Evolutionary conservation across 2,113 vertebrate genomes (phyloP).

Genomic region (Saimiri boliviensis): DNA sequence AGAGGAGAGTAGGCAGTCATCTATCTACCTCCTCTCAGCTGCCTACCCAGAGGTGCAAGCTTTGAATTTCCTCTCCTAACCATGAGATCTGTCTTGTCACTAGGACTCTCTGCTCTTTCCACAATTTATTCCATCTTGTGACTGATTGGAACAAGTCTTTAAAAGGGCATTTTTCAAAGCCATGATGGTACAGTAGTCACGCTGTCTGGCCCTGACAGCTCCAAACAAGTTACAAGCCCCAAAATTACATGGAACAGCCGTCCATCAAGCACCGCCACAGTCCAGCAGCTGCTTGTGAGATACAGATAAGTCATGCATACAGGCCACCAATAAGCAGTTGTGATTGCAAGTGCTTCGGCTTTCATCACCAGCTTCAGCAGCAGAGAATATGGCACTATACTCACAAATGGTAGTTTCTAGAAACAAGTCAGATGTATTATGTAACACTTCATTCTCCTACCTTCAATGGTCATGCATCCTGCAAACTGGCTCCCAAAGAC

Average conservation of each 20-base stretch:
- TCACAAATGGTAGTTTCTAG: background rate
- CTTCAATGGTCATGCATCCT: background rate
- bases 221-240: constrained; percentile 64
- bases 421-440: background rate
- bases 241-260: constrained; percentile 51
- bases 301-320: background rate
- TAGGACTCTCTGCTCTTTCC: background rate
- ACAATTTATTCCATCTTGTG: constrained; percentile 44
- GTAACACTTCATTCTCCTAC: background rate
- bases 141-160: constrained; percentile 58
- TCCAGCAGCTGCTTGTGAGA: constrained; percentile 9
- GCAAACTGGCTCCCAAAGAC: background rate
- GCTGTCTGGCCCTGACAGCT: constrained; percentile 55
- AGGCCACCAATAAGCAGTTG: background rate
- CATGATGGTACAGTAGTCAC: constrained; percentile 37
- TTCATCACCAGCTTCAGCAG: background rate
- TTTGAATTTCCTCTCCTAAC: background rate
- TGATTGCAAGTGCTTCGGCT: background rate
- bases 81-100: background rate
- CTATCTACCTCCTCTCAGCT: background rate
- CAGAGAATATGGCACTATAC: background rate
- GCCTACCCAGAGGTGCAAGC: background rate
- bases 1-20: background rate
- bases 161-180: constrained; percentile 65
- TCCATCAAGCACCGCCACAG: constrained; percentile 60